Evolutionary conservation across 2,797 vertebrate species (phyloP), one percentile per base, ranked within the genome.

Genomic region (Meda fulgida): DNA sequence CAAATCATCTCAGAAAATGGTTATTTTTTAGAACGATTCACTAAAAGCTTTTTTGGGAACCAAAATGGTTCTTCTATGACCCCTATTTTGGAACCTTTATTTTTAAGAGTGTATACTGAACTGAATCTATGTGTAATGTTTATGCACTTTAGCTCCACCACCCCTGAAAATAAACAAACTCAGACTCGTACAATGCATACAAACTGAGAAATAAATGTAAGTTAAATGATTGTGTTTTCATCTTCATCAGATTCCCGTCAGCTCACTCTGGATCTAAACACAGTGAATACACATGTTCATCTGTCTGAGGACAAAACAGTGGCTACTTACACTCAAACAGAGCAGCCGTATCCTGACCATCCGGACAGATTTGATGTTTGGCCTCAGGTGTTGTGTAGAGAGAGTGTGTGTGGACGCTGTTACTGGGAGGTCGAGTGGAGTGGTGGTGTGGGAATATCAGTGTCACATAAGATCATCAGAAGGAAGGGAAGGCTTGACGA

Each of bases 341-440:
- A 53, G 1, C 53, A 85, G 34, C 7, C 0, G 1, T 66, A 75
- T 29, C 72, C 58, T 13, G 16, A 80, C 43, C 69, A 80, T 80
- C 26, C 71, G 4, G 72, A 81, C 3, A 76, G 84, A 55, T 86
- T 86, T 77, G 26, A 46, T 7, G 10, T 2, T 19, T 81, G 23
- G 38, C 2, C 14, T 26, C 70, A 84, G 51, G 86, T 87, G 51
- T 40, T 87, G 78, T 84, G 63, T 38, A 84, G 51, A 21, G 71
- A 87, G 40, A 40, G 78, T 29, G 26, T 75, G 34, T 8, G 10
- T 65, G 78, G 43, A 55, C 48, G 71, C 18, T 66, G 58, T 80
- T 85, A 85, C 78, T 85, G 78, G 70, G 79, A 86, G 84, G 60
- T 81, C 23, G 14, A 86, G 26, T 86, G 79, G 84, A 81, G 65